A percentile compares a stretch with the other conserved stretches of the same genome.
Conservation (phyloP, 2,113 vertebrate genomes). For the Orientallactaga bullata region DNA sequence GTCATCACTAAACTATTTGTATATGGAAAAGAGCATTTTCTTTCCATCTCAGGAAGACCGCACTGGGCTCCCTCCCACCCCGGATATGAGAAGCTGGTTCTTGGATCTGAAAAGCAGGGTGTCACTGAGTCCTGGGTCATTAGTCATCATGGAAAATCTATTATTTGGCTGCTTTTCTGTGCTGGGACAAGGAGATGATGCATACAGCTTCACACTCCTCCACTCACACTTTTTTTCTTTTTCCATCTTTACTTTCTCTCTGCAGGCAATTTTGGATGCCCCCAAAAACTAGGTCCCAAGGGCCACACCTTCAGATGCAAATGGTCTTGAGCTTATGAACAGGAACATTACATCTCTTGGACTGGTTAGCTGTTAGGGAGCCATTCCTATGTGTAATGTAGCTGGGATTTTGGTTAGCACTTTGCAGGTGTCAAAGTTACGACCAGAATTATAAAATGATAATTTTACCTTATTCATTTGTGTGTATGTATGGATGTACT, state of each 20-base stretch:
- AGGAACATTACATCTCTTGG: slow-evolving; percentile 16
- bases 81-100: not conserved
- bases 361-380: not conserved
- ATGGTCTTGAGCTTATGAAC: not conserved
- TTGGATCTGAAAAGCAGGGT: not conserved
- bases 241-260: slow-evolving; percentile 40
- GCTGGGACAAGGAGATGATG: slow-evolving; percentile 51
- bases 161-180: slow-evolving; percentile 5
- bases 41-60: slow-evolving; percentile 8
- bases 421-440: slow-evolving; percentile 5
- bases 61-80: not conserved
- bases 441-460: not conserved
- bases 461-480: no score
- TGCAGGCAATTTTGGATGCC: slow-evolving; percentile 55
- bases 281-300: not conserved
- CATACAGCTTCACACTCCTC: slow-evolving; percentile 49
- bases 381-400: not conserved
- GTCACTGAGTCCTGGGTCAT: not conserved
- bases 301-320: slow-evolving; percentile 41
- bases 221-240: not conserved
- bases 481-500: no score
- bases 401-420: not conserved
- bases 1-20: not conserved
- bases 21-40: not conserved
- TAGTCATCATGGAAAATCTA: slow-evolving; percentile 15